These are phyloP conservation scores for Cygnus olor DNA, from an alignment of 2,797 vertebrate species.

Conservation along the genomic window DNA sequence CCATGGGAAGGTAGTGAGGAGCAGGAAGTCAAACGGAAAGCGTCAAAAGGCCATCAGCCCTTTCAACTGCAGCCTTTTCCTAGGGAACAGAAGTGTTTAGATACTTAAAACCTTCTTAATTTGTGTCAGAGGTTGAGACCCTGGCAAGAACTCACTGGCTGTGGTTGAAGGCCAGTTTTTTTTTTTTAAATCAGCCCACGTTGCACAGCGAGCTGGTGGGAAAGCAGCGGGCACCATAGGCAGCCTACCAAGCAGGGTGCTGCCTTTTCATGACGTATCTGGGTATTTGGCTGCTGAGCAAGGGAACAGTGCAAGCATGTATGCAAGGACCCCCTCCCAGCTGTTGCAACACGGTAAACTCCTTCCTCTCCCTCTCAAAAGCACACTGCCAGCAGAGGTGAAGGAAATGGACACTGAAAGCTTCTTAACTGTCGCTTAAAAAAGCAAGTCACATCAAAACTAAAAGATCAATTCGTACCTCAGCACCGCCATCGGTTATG, in stretches of 20 bases:
- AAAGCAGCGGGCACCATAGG: background rate
- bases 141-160: too few species aligned
- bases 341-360: background rate
- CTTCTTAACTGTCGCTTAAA: background rate
- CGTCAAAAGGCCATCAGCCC: too few species aligned
- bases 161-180: too few species aligned
- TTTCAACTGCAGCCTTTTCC: background rate
- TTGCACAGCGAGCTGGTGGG: background rate
- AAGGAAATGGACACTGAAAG: background rate
- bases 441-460: slow-evolving; percentile 34
- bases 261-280: background rate
- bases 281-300: background rate
- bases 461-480: slow-evolving; percentile 57
- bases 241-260: background rate
- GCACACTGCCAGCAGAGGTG: background rate
- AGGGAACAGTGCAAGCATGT: background rate
- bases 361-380: too few species aligned
- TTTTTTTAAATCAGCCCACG: too few species aligned
- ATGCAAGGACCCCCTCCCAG: background rate
- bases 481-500: background rate
- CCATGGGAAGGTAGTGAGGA: background rate
- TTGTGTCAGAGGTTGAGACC: background rate
- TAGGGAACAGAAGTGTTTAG: background rate
- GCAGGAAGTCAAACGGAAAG: too few species aligned
- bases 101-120: background rate